phyloP scores from a whole-genome alignment of 2,888 invertebrate species.

The Ectemnius continuus region DNA sequence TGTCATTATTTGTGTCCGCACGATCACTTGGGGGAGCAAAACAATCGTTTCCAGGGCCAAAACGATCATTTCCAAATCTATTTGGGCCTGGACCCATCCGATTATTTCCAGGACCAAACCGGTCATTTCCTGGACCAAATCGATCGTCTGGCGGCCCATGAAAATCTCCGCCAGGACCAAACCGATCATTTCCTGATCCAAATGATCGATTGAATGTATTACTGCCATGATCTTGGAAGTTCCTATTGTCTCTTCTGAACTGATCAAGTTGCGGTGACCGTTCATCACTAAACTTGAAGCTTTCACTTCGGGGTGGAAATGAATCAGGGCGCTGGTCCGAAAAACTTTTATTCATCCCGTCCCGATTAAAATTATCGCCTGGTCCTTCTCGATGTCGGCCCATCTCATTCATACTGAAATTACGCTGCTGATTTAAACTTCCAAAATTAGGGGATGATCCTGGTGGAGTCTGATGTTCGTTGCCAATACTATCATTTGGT shows the following conservation, averaged over 20 bases:
- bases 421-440: conserved; percentile 14
- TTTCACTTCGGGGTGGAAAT: conserved; percentile 38
- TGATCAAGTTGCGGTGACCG: conserved; percentile 30
- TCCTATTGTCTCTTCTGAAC: conserved; percentile 49
- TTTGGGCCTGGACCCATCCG: conserved; percentile 44
- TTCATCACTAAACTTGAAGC: conserved; percentile 36
- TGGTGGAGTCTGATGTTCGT: conserved; percentile 36
- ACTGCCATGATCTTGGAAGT: conserved; percentile 43
- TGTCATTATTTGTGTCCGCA: conserved; percentile 55
- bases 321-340: conserved; percentile 47
- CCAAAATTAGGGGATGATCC: conserved; percentile 34
- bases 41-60: conserved; percentile 51
- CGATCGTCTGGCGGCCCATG: conserved; percentile 43
- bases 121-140: conserved; percentile 45
- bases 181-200: conserved; percentile 37
- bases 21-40: conserved; percentile 52
- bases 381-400: conserved; percentile 31
- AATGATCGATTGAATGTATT: conserved; percentile 54
- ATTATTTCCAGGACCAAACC: conserved; percentile 52
- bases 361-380: conserved; percentile 40
- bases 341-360: conserved; percentile 33
- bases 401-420: conserved; percentile 27
- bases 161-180: conserved; percentile 45
- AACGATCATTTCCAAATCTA: conserved; percentile 52
- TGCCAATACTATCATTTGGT: conserved; percentile 33